phyloP scores from a whole-genome alignment of 37 sponge, comb jelly and placozoan genomes.

The Beroe forskalii region DNA sequence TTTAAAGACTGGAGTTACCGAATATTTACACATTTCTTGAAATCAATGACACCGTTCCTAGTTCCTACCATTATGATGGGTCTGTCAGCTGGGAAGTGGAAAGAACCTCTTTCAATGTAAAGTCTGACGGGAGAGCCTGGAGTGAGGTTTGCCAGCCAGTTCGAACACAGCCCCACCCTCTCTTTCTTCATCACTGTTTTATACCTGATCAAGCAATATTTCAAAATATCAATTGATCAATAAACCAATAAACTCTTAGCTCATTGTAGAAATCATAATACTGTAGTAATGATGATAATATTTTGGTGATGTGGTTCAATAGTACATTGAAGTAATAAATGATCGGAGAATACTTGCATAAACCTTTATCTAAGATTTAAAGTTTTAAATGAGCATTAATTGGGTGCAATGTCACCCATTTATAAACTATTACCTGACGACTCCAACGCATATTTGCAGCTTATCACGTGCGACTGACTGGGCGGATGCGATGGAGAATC shows the following conservation, averaged over 20 bases:
- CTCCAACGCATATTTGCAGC: conserved; percentile 13
- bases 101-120: conserved; percentile 12
- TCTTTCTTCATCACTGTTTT: conserved; percentile 28
- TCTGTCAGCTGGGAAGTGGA: conserved; percentile 53
- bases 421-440: not conserved
- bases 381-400: too few species aligned
- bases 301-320: too few species aligned
- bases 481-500: conserved; percentile 96
- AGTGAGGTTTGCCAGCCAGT: conserved; percentile 9
- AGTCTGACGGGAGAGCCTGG: not conserved
- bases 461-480: conserved; percentile 64
- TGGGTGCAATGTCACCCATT: not conserved
- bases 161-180: conserved; percentile 32
- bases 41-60: too few species aligned
- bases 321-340: too few species aligned
- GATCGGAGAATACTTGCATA: too few species aligned
- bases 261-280: too few species aligned
- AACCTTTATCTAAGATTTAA: too few species aligned
- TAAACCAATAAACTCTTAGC: too few species aligned
- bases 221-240: too few species aligned
- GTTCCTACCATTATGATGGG: conserved; percentile 61
- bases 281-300: too few species aligned
- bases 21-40: too few species aligned
- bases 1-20: too few species aligned
- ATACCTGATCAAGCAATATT: conserved; percentile 57